Conservation (phyloP, 2,797 vertebrate genomes). For the Paramormyrops hopkinsi region DNA sequence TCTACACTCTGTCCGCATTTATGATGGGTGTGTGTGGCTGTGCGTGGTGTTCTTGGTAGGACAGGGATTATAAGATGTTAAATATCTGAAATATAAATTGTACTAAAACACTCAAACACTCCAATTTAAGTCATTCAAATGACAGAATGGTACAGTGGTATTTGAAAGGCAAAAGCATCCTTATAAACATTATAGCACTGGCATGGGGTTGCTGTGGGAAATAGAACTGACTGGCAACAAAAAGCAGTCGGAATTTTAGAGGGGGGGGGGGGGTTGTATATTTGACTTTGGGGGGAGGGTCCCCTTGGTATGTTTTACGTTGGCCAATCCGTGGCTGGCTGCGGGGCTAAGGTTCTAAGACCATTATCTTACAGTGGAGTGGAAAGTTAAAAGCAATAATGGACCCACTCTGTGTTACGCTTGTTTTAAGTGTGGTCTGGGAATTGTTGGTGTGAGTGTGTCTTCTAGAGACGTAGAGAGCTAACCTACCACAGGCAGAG, state of each 20-base stretch:
- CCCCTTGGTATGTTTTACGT: background rate
- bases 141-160: background rate
- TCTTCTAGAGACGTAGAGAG: background rate
- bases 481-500: background rate
- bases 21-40: background rate
- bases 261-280: background rate
- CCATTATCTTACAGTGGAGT: background rate
- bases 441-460: background rate
- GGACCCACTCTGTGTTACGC: background rate
- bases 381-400: background rate
- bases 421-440: background rate
- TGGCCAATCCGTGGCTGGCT: background rate
- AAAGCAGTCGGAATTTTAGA: background rate
- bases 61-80: background rate
- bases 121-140: background rate
- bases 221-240: background rate
- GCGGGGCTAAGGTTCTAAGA: background rate
- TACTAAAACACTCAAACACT: background rate
- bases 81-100: background rate
- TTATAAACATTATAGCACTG: background rate
- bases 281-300: background rate
- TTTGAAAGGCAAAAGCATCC: background rate
- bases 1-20: background rate
- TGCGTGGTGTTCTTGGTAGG: background rate
- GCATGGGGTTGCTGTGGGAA: background rate